Conservation (phyloP, 2,797 vertebrate species). For the Amniataba percoides region DNA sequence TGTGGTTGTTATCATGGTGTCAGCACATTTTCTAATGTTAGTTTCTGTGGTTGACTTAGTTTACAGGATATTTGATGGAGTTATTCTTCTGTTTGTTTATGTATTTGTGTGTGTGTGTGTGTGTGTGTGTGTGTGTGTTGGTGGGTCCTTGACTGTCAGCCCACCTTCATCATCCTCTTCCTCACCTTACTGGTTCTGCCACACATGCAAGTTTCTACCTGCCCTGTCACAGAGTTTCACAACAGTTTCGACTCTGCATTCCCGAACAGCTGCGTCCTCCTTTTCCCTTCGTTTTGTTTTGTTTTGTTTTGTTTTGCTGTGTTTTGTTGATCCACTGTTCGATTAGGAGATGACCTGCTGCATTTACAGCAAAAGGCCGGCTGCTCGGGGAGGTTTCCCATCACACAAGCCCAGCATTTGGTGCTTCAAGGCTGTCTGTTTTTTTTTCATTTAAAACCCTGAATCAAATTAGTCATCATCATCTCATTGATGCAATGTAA, state of each 20-base stretch:
- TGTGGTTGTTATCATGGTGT: not conserved
- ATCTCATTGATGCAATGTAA: not conserved
- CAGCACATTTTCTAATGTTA: not conserved
- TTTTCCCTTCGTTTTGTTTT: not conserved
- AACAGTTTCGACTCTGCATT: slow-evolving; percentile 82
- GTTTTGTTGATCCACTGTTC: slow-evolving; percentile 1
- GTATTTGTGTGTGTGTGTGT: not conserved
- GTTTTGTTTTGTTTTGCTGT: too few species aligned
- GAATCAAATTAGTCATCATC: not conserved
- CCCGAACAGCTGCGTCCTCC: slow-evolving; percentile 62
- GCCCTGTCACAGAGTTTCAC: slow-evolving; percentile 76
- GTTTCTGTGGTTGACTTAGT: not conserved
- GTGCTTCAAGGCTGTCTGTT: too few species aligned
- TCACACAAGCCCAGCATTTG: not conserved
- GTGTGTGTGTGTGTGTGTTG: not conserved
- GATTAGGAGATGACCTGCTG: not conserved
- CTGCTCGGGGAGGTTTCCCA: not conserved
- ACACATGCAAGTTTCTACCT: slow-evolving; percentile 84
- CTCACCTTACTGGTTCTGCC: slow-evolving; percentile 84
- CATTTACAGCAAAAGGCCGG: not conserved
- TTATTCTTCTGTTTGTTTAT: too few species aligned
- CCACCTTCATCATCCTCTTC: slow-evolving; percentile 35
- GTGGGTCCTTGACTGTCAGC: slow-evolving; percentile 14
- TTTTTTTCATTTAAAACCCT: too few species aligned
- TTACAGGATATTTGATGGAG: not conserved